A percentile compares a stretch with the other conserved stretches of the same genome.
These are phyloP conservation scores for Antitype chi DNA, from an alignment of 2,888 invertebrate genomes.

Conservation along the genomic window DNA sequence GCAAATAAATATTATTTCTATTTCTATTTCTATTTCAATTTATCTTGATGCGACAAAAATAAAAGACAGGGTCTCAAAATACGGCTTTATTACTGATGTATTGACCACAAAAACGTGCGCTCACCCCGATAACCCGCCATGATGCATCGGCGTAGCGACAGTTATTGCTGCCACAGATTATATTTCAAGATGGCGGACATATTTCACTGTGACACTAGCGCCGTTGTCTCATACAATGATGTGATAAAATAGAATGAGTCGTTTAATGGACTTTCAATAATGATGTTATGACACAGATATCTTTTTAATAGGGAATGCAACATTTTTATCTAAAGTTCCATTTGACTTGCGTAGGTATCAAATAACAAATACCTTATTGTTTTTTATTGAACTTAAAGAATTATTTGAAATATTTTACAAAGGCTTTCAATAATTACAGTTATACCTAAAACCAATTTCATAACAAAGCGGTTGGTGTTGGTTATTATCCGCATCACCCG, in stretches of 20 bases:
- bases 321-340: background rate
- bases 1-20: too few species aligned
- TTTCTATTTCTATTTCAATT: too few species aligned
- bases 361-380: background rate
- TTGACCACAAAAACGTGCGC: conserved; percentile 58
- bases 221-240: conserved; percentile 21
- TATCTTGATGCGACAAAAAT: conserved; percentile 49
- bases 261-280: background rate
- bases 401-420: background rate
- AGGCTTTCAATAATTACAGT: conserved; percentile 18
- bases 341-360: background rate
- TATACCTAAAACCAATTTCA: conserved; percentile 2
- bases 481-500: conserved; percentile 38
- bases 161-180: conserved; percentile 75
- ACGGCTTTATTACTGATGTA: conserved; percentile 56
- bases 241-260: background rate
- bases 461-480: conserved; percentile 30
- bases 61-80: conserved; percentile 35
- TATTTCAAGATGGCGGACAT: conserved; percentile 74
- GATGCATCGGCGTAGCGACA: conserved; percentile 71
- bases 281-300: background rate
- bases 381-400: too few species aligned
- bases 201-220: conserved; percentile 59
- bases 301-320: background rate
- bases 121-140: conserved; percentile 50